Conservation (phyloP, 2,113 vertebrate species). For the Muntiacus reevesi region DNA sequence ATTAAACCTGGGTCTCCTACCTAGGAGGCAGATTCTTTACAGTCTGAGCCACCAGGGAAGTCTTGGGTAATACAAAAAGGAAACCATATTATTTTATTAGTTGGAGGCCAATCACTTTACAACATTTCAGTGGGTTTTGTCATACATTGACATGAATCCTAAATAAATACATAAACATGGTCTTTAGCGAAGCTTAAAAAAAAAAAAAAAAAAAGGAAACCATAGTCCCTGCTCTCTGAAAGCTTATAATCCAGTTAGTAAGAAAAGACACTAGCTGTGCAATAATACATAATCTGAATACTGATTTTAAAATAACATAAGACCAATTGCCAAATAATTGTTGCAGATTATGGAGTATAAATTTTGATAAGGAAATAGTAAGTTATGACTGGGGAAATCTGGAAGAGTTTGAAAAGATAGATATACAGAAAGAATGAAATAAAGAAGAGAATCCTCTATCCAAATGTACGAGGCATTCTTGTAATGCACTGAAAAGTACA, state of each 20-base stretch:
- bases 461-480: background rate
- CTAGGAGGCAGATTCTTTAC: background rate
- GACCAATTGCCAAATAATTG: background rate
- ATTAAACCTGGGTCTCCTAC: background rate
- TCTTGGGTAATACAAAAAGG: background rate
- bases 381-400: background rate
- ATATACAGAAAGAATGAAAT: background rate
- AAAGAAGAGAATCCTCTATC: background rate
- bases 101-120: too few species aligned
- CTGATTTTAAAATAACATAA: background rate
- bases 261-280: background rate
- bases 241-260: background rate
- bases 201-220: constrained; percentile 16
- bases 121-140: too few species aligned
- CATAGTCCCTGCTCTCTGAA: background rate
- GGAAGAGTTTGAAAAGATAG: background rate
- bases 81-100: too few species aligned
- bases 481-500: background rate
- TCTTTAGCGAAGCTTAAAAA: too few species aligned
- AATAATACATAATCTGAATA: background rate
- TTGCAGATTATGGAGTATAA: background rate
- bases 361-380: background rate
- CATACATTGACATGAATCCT: too few species aligned
- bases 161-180: too few species aligned
- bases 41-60: background rate